Evolutionary conservation across 2,797 vertebrate genomes (phyloP).

Genomic region (Thripadectes ignobilis): DNA sequence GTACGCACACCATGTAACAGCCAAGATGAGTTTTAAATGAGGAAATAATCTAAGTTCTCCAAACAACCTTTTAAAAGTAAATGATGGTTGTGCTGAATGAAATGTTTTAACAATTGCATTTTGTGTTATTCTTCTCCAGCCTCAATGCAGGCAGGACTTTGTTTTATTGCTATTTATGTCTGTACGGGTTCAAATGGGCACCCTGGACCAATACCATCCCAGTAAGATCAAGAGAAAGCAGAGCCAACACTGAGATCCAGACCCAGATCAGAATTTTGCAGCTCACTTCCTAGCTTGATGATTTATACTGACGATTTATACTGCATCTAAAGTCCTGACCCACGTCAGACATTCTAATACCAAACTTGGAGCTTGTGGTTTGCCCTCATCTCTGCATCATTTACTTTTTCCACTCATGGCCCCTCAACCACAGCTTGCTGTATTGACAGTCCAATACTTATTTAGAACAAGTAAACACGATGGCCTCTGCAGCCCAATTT

Average conservation of each 20-base stretch:
- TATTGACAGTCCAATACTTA: not conserved
- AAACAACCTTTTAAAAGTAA: not conserved
- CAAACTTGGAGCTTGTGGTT: not conserved
- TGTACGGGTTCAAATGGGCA: not conserved
- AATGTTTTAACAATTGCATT: not conserved
- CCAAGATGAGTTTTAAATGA: not conserved
- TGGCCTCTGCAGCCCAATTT: not conserved
- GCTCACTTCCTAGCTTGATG: not conserved
- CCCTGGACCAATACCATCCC: not conserved
- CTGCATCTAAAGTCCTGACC: not conserved
- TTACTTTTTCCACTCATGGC: not conserved
- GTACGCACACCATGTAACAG: not conserved
- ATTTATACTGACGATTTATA: not conserved
- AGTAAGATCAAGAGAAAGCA: not conserved
- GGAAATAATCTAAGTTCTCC: conserved; percentile 8
- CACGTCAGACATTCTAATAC: not conserved
- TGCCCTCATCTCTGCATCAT: not conserved
- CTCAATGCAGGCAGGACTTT: not conserved
- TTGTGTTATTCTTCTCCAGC: not conserved
- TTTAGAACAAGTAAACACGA: not conserved
- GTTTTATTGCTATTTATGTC: not conserved
- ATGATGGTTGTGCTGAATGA: not conserved
- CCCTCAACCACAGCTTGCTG: not conserved
- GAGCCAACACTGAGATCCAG: not conserved
- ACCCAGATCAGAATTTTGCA: not conserved